These are phyloP conservation scores for Cryptus viduatorius DNA, from an alignment of 2,888 invertebrate species.

Conservation along the genomic window DNA sequence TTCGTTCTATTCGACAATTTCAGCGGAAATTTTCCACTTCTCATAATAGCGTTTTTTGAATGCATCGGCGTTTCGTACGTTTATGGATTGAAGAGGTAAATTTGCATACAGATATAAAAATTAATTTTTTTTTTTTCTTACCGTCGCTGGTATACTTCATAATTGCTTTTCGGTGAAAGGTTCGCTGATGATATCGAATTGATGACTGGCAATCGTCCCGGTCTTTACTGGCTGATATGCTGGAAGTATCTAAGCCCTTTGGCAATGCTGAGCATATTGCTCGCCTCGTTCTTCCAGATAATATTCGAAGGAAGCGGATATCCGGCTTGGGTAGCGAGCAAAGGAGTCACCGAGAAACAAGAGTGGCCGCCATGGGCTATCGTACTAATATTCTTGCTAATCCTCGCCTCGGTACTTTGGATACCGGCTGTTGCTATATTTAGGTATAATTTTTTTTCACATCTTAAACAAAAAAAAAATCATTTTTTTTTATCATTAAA, in stretches of 20 bases:
- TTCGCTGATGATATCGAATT: conserved; percentile 97
- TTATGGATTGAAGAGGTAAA: conserved; percentile 95
- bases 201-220: conserved; percentile 96
- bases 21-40: conserved; percentile 95
- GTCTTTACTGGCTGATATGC: conserved; percentile 96
- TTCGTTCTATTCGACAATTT: conserved; percentile 97
- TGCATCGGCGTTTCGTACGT: conserved; percentile 97
- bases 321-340: conserved; percentile 92
- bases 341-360: conserved; percentile 90
- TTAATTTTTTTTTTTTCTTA: neutral
- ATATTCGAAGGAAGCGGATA: conserved; percentile 93
- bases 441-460: conserved; percentile 87
- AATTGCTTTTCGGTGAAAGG: conserved; percentile 84
- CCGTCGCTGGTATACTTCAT: neutral
- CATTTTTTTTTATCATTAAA: neutral
- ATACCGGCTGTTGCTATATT: conserved; percentile 93
- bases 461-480: neutral
- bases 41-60: conserved; percentile 97
- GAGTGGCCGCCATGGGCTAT: conserved; percentile 96
- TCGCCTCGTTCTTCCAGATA: conserved; percentile 93
- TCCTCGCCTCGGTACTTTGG: conserved; percentile 94
- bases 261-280: conserved; percentile 94
- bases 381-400: conserved; percentile 90
- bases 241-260: conserved; percentile 97
- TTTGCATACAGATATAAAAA: neutral